Evolutionary conservation across 92 coral and sea anemone genomes (phyloP).

Genomic region (Epizoanthus ramosus): DNA sequence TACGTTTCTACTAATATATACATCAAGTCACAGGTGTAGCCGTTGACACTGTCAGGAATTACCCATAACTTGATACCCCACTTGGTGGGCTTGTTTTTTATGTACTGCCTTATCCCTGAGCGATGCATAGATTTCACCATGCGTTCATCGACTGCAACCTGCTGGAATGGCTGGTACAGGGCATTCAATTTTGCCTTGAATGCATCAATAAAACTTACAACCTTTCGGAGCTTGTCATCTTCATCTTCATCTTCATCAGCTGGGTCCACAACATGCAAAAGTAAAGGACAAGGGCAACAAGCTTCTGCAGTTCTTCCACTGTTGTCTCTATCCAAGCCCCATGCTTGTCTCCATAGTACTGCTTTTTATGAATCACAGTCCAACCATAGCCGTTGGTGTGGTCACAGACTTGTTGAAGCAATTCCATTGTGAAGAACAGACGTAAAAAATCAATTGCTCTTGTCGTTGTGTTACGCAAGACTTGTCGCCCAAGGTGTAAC

Average conservation of each 20-base stretch:
- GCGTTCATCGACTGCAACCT: conserved; percentile 45
- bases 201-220: conserved; percentile 41
- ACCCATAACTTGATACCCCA: conserved; percentile 63
- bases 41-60: conserved; percentile 56
- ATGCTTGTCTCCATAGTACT: conserved; percentile 18
- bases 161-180: conserved; percentile 70
- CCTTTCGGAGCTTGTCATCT: conserved; percentile 65
- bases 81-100: conserved; percentile 53
- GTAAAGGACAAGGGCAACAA: conserved; percentile 59
- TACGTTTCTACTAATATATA: conserved; percentile 58
- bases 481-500: no score
- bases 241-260: conserved; percentile 49
- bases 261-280: conserved; percentile 79
- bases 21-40: conserved; percentile 59
- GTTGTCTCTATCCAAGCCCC: conserved; percentile 70
- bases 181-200: conserved; percentile 55
- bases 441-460: conserved; percentile 68
- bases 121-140: conserved; percentile 69
- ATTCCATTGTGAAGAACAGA: conserved; percentile 57
- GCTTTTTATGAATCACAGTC: conserved; percentile 25
- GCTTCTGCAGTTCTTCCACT: conserved; percentile 58
- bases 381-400: conserved; percentile 68
- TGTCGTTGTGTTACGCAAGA: conserved; percentile 37
- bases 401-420: conserved; percentile 44
- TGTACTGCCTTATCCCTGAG: conserved; percentile 61